Conservation (phyloP, 2,113 vertebrate species). For the Syngnathus scovelli region DNA sequence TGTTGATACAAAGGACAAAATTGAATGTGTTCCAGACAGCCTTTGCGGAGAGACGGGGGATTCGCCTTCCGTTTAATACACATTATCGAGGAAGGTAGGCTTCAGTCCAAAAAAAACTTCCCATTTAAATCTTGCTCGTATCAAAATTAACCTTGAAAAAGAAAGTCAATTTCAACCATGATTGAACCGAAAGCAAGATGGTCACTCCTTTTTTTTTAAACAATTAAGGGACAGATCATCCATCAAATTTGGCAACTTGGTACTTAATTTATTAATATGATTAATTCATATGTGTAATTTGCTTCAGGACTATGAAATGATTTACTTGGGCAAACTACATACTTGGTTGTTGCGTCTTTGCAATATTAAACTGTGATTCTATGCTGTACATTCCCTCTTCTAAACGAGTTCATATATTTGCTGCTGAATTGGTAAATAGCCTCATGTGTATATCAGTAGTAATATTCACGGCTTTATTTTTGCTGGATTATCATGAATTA, state of each 20-base stretch:
- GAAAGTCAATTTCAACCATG: slow-evolving; percentile 5
- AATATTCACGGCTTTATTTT: slow-evolving; percentile 67
- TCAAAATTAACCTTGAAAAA: slow-evolving; percentile 5
- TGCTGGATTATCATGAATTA: slow-evolving; percentile 66
- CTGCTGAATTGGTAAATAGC: slow-evolving; percentile 66
- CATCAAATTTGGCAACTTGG: neutral
- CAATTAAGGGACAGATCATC: neutral
- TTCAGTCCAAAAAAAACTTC: slow-evolving; percentile 9
- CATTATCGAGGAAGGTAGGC: slow-evolving; percentile 13
- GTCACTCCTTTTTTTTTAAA: neutral
- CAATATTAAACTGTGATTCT: slow-evolving; percentile 49
- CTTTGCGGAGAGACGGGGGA: slow-evolving; percentile 7
- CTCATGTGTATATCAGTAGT: slow-evolving; percentile 69
- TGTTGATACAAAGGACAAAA: slow-evolving; percentile 41
- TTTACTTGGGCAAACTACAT: slow-evolving; percentile 30
- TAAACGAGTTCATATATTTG: slow-evolving; percentile 62
- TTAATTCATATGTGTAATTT: slow-evolving; percentile 37
- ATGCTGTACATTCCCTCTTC: slow-evolving; percentile 42
- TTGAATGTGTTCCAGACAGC: slow-evolving; percentile 5
- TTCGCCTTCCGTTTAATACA: slow-evolving; percentile 18
- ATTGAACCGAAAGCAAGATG: neutral
- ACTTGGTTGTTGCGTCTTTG: neutral
- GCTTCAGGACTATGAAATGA: slow-evolving; percentile 29
- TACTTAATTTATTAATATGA: slow-evolving; percentile 18
- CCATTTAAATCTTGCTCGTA: neutral